phyloP scores from a whole-genome alignment of 64 coral and sea anemone species.

The Dendronephthya gigantea region DNA sequence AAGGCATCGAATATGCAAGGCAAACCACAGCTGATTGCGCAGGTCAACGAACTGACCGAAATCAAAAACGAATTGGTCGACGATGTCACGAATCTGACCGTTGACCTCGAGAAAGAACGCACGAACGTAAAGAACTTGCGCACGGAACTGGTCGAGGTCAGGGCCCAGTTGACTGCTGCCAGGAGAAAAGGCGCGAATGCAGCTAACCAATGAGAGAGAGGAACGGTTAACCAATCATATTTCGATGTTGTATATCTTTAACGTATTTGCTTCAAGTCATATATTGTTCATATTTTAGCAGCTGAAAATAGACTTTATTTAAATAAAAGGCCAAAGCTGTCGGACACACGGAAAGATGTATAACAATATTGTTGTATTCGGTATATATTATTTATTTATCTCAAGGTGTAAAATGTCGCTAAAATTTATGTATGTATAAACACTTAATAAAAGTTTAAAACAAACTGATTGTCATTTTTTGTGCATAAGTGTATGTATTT shows the following conservation, averaged over 20 bases:
- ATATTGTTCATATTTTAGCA: neutral
- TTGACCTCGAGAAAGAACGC: neutral
- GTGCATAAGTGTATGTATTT: neutral
- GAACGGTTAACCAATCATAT: neutral
- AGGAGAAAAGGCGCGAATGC: neutral
- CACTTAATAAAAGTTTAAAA: neutral
- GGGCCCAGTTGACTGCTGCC: neutral
- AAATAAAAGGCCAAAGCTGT: neutral
- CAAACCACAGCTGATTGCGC: neutral
- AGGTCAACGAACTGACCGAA: constrained; percentile 2
- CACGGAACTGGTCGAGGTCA: neutral
- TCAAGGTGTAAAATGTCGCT: neutral
- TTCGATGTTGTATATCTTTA: neutral
- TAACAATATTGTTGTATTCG: neutral
- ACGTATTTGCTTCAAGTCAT: neutral
- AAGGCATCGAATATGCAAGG: constrained; percentile 2
- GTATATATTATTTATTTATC: neutral
- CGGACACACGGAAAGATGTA: neutral
- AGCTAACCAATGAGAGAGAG: neutral
- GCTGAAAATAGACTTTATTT: neutral
- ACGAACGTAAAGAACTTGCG: neutral
- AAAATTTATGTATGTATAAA: neutral
- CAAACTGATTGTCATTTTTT: neutral
- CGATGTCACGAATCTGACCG: neutral
- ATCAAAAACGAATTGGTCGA: neutral